These are phyloP conservation scores for Eupithecia vulgata DNA, from an alignment of 2,888 invertebrate species.

Conservation along the genomic window DNA sequence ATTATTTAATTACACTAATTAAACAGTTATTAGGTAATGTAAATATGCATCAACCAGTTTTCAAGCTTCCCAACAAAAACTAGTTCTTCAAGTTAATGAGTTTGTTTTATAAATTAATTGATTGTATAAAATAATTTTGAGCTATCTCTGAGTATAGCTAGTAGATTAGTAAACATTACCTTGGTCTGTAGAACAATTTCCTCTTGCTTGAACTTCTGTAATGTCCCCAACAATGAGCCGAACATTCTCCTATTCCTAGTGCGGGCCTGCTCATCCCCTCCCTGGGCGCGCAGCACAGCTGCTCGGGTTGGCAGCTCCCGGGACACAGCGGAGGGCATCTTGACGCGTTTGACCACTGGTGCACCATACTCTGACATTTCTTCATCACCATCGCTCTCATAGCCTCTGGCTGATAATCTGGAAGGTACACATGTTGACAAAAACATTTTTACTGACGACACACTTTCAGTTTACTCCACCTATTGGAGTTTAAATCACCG, in stretches of 20 bases:
- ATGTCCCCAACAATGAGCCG: slow-evolving; percentile 96
- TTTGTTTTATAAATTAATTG: background rate
- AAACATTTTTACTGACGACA: background rate
- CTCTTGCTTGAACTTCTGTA: slow-evolving; percentile 97
- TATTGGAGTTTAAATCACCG: background rate
- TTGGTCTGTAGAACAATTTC: slow-evolving; percentile 95
- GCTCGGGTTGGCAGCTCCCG: slow-evolving; percentile 91
- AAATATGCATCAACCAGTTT: background rate
- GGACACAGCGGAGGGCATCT: slow-evolving; percentile 89
- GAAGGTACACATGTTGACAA: background rate
- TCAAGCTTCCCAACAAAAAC: background rate
- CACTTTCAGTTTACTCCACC: no score
- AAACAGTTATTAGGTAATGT: background rate
- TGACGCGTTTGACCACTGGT: slow-evolving; percentile 57
- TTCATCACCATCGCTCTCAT: slow-evolving; percentile 81
- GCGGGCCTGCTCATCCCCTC: slow-evolving; percentile 90
- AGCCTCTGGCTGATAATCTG: slow-evolving; percentile 73
- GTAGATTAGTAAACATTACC: slow-evolving; percentile 50
- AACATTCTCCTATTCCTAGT: slow-evolving; percentile 97
- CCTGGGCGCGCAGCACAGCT: slow-evolving; percentile 87
- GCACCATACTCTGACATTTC: slow-evolving; percentile 54
- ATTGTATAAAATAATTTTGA: background rate
- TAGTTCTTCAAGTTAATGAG: background rate
- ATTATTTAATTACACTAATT: background rate
- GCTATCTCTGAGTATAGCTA: background rate